phyloP scores from a whole-genome alignment of 2,888 invertebrate genomes.

The Coecobrya sp. region DNA sequence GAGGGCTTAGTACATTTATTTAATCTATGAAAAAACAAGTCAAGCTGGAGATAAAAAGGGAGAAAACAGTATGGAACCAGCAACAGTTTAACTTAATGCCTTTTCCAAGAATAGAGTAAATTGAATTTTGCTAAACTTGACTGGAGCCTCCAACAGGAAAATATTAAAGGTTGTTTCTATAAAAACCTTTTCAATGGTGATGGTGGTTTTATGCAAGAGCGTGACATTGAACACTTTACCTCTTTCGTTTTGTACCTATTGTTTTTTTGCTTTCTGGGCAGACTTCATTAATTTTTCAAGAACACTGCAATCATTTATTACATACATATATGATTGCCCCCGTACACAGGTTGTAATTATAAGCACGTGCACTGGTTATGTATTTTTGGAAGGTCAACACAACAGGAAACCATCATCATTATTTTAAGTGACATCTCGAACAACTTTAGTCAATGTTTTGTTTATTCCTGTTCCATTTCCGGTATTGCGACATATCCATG shows the following conservation, averaged over 20 bases:
- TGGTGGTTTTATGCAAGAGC: neutral
- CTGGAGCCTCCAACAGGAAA: neutral
- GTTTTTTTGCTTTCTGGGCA: neutral
- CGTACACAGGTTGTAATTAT: too few species aligned
- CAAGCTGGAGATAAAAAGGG: constrained; percentile 10
- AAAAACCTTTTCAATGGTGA: neutral
- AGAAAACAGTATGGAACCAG: neutral
- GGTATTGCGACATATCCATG: too few species aligned
- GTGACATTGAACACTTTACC: neutral
- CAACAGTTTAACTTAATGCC: neutral
- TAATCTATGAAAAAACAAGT: constrained; percentile 30
- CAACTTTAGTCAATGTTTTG: too few species aligned
- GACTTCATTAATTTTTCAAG: too few species aligned
- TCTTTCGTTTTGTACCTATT: neutral
- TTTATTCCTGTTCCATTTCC: too few species aligned
- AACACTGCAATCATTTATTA: too few species aligned
- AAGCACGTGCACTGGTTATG: too few species aligned
- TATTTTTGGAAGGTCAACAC: too few species aligned
- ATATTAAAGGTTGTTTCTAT: neutral
- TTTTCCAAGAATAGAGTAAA: neutral
- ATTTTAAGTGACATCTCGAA: too few species aligned
- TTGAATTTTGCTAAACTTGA: constrained; percentile 18
- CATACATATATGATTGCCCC: too few species aligned
- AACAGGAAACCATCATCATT: too few species aligned
- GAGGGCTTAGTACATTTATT: constrained; percentile 22